Evolutionary conservation across 2,113 vertebrate genomes (phyloP), one percentile per base, ranked within the genome.

Genomic region (Siphamia tubifer): DNA sequence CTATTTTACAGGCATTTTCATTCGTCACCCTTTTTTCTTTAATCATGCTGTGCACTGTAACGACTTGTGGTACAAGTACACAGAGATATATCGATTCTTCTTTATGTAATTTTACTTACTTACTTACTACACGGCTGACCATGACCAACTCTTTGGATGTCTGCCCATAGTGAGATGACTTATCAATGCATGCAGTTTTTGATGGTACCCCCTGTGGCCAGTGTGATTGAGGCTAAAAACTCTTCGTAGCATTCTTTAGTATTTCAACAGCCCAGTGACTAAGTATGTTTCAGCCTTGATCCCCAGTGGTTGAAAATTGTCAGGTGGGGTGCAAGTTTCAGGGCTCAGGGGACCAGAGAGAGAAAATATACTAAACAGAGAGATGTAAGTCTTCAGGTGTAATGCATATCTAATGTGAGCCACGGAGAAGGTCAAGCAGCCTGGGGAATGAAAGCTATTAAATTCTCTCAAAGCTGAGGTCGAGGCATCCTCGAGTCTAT

Each of bases 361-460:
- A 51, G 42, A 49, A 47, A 68, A 68, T 55, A 32, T 48, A 68
- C 61, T 63, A 64, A 55, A 62, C 58, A 57, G 20, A 43, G 35
- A 63, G 63, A 71, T 67, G 70, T 55, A 58, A 81, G 74, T 83
- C 82, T 80, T 75, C 56, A 84, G 77, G 81, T 79, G 65, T 79
- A 90, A 90, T 86, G 83, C 62, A 88, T 83, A 86, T 71, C 85
- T 86, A 89, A 88, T 90, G 74, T 48, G 61, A 76, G 67, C 66
- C 48, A 58, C 6, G 15, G 68, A 64, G 86, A 87, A 86, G 84
- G 85, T 89, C 81, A 87, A 79, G 78, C 69, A 67, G 55, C 60
- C 68, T 42, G 67, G 48, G 74, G 76, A 85, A 78, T 71, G 81
- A 82, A 86, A 85, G 82, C 83, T 79, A 87, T 89, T 87, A 79